Conservation (phyloP, 2,113 vertebrate genomes). For the Poicephalus gulielmi region DNA sequence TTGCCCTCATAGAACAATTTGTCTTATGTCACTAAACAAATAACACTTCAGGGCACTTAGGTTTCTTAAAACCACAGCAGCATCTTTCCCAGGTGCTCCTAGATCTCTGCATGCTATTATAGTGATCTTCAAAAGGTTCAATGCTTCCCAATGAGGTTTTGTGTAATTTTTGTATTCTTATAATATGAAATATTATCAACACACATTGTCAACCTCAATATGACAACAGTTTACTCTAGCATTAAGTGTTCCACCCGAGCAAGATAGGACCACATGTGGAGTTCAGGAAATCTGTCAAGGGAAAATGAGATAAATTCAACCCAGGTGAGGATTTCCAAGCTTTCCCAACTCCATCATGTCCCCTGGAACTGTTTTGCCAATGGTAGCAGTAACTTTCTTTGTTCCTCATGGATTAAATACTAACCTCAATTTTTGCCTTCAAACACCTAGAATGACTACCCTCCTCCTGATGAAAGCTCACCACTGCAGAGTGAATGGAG, state of each 20-base stretch:
- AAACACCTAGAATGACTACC: neutral
- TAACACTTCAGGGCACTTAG: neutral
- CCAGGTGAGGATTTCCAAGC: neutral
- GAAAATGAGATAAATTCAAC: neutral
- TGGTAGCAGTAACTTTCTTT: neutral
- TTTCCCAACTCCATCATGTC: neutral
- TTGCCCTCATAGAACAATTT: conserved; percentile 1
- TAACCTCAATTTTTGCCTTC: neutral
- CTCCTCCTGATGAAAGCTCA: neutral
- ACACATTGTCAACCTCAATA: neutral
- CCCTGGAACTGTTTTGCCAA: neutral
- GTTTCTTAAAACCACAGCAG: neutral
- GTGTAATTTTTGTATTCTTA: neutral
- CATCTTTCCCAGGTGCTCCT: neutral
- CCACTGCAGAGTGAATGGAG: neutral
- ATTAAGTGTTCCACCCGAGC: neutral
- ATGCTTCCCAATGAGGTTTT: neutral
- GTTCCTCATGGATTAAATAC: neutral
- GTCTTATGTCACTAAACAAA: neutral
- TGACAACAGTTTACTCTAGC: neutral
- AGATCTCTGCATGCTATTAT: neutral
- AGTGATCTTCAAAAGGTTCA: neutral
- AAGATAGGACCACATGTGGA: neutral
- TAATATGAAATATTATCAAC: neutral
- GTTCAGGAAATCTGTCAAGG: neutral